These are phyloP conservation scores for Erebia aethiops DNA, from an alignment of 2,888 invertebrate genomes.

Conservation along the genomic window DNA sequence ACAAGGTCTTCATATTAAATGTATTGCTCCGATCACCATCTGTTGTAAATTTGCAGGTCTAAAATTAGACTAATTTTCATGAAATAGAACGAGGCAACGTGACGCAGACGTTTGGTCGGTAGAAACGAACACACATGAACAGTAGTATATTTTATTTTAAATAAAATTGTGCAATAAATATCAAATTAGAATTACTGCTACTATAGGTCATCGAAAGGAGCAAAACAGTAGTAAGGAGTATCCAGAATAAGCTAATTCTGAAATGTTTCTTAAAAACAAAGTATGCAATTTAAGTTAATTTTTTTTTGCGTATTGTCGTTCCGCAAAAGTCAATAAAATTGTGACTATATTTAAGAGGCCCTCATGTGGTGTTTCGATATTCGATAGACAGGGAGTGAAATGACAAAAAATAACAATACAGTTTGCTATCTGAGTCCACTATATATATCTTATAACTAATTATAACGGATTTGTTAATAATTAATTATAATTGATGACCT, in stretches of 20 bases:
- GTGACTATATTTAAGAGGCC: not conserved
- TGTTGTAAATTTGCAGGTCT: not conserved
- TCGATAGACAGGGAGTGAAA: not conserved
- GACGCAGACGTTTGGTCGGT: not conserved
- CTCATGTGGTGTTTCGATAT: not conserved
- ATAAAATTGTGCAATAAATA: constrained; percentile 14
- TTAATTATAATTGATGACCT: not conserved
- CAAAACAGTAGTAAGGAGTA: too few species aligned
- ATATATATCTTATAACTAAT: not conserved
- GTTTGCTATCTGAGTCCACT: not conserved
- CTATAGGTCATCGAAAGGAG: not conserved
- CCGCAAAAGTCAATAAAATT: not conserved
- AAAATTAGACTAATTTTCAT: not conserved
- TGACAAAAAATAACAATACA: not conserved
- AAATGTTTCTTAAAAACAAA: too few species aligned
- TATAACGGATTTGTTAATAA: not conserved
- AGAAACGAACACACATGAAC: not conserved
- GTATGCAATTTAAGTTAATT: not conserved
- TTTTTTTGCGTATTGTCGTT: not conserved
- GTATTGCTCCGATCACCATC: not conserved
- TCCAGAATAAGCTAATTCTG: too few species aligned
- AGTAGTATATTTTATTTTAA: constrained; percentile 12
- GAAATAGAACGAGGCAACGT: not conserved
- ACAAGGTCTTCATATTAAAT: not conserved
- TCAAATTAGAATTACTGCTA: not conserved